These are phyloP conservation scores for Ecdyonurus torrentis DNA, from an alignment of 2,888 invertebrate species.

Conservation along the genomic window DNA sequence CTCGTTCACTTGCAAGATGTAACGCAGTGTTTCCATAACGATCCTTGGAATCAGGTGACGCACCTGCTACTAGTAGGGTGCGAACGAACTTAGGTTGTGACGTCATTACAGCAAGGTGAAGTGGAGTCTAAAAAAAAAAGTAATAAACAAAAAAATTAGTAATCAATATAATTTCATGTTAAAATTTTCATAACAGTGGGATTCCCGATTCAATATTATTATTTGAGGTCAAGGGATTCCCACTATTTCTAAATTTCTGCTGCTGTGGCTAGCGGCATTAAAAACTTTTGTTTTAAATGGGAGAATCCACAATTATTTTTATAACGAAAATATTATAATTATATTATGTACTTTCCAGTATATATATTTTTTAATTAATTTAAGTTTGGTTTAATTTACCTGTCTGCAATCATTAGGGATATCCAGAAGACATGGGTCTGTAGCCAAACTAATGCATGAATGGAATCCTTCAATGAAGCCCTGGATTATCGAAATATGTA, in stretches of 20 bases:
- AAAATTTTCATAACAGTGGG: no score
- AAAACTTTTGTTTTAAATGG: no score
- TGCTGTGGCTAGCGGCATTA: no score
- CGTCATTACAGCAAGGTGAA: slow-evolving; percentile 75
- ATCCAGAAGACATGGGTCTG: slow-evolving; percentile 59
- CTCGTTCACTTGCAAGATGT: slow-evolving; percentile 61
- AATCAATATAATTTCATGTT: background rate
- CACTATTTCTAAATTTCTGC: no score
- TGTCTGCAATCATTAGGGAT: slow-evolving; percentile 63
- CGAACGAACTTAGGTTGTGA: slow-evolving; percentile 56
- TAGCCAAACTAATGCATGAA: slow-evolving; percentile 58
- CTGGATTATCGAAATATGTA: slow-evolving; percentile 71
- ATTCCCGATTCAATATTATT: no score
- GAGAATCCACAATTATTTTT: no score
- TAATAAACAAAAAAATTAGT: slow-evolving; percentile 12
- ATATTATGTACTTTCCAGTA: no score
- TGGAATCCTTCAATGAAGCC: slow-evolving; percentile 54
- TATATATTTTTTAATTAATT: no score
- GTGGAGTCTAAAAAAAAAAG: slow-evolving; percentile 37
- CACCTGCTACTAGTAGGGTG: slow-evolving; percentile 65
- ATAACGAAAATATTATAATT: no score
- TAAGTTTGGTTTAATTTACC: slow-evolving; percentile 19
- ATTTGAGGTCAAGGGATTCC: no score
- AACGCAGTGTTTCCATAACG: slow-evolving; percentile 68
- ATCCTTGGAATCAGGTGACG: slow-evolving; percentile 44